Conservation (phyloP, 1,140 invertebrate species). For the Rhynchophorus ferrugineus region DNA sequence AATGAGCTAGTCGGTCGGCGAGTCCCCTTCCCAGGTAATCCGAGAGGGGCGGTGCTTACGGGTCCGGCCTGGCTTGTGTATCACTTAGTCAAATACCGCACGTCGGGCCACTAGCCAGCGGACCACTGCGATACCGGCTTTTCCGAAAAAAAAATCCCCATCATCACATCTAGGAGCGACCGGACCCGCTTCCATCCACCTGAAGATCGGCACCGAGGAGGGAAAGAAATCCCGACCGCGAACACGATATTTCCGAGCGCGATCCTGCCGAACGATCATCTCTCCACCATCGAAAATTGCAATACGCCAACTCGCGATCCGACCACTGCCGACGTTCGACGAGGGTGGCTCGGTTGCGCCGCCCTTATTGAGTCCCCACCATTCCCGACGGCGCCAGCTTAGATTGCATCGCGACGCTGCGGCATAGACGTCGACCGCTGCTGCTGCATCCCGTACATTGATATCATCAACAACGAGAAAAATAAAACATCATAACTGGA, state of each 20-base stretch:
- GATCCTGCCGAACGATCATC: constrained; percentile 12
- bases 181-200: background rate
- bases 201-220: background rate
- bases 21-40: constrained; percentile 36
- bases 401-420: constrained; percentile 41
- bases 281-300: constrained; percentile 21
- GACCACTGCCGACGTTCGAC: constrained; percentile 32
- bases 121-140: background rate
- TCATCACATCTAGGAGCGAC: background rate
- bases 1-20: constrained; percentile 30
- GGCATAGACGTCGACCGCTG: constrained; percentile 33
- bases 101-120: constrained; percentile 22
- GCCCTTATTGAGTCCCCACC: constrained; percentile 39
- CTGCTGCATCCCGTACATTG: constrained; percentile 27
- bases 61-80: constrained; percentile 30
- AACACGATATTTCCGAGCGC: constrained; percentile 13
- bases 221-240: constrained; percentile 10
- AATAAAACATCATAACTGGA: constrained; percentile 37
- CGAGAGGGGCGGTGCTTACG: constrained; percentile 33
- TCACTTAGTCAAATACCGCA: constrained; percentile 40
- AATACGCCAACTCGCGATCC: constrained; percentile 27
- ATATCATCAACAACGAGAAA: constrained; percentile 18
- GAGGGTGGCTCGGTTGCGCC: constrained; percentile 38
- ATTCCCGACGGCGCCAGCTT: constrained; percentile 29
- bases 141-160: too few species aligned